These are phyloP conservation scores for Steatornis caripensis DNA, from an alignment of 2,113 vertebrate species.

Conservation along the genomic window DNA sequence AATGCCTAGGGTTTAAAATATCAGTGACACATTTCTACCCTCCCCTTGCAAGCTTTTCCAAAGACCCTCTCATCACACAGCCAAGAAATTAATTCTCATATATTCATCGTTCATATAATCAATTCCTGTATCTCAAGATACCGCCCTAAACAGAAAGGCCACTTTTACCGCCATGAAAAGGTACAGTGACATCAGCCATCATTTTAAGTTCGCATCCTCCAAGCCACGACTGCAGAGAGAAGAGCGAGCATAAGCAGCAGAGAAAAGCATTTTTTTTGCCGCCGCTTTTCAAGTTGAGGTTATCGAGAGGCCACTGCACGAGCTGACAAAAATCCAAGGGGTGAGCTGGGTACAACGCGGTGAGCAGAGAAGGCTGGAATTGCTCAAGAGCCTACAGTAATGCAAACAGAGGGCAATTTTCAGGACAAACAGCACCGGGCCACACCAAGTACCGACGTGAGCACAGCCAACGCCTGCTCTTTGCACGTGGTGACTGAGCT, in stretches of 20 bases:
- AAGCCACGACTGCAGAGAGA: background rate
- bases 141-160: background rate
- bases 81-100: background rate
- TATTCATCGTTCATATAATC: background rate
- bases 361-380: background rate
- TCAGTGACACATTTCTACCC: background rate
- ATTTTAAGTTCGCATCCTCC: background rate
- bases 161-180: background rate
- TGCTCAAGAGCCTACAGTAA: background rate
- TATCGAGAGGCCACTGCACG: fast-evolving
- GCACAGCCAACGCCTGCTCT: background rate
- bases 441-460: too few relatives aligned
- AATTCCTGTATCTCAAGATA: background rate
- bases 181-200: background rate
- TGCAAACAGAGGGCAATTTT: background rate
- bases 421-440: background rate
- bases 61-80: background rate
- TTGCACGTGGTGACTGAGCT: background rate
- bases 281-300: background rate
- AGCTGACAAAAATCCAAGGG: background rate
- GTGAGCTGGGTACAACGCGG: background rate
- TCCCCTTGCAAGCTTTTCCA: background rate
- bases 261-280: background rate
- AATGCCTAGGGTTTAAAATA: background rate
- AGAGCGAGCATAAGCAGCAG: background rate